Evolutionary conservation across 2,888 invertebrate genomes (phyloP), one percentile per base, ranked within the genome.

Genomic region (Synanthedon andrenaeformis): DNA sequence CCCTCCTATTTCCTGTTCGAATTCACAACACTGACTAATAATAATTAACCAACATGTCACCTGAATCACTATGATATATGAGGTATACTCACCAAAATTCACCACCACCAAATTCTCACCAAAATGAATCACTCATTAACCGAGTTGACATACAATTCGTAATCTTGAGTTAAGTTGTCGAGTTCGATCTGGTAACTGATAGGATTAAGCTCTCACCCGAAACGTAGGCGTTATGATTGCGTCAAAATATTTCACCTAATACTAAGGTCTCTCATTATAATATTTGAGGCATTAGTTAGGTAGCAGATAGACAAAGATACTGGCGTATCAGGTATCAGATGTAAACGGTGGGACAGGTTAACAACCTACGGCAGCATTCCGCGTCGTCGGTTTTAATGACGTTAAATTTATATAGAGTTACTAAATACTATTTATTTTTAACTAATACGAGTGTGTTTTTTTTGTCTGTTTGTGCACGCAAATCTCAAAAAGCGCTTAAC

Each of bases 281-380:
- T 75, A 77, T 72, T 69, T 63, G 63, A 67, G 67, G 71, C 64
- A 75, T 74, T 71, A 71, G 54, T 67, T 70, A 67, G 69, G 80
- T 79, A 76, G 77, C 74, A 68, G 77, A 80, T 82, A 79, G 72
- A 70, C 69, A 72, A 70, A 76, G 79, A 82, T 81, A 82, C 69
- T 66, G 64, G 63, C 67, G 72, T 81, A 82, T 82, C 76, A 66
- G 72, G 69, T 82, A 81, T 82, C 80, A 79, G 81, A 82, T 79
- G 81, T 77, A 79, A 78, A 69, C 66, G 67, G 62, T 62, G 68
- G 76, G 76, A 81, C 80, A 79, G 79, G 83, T 78, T 77, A 82
- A 79, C 77, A 79, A 77, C 79, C 80, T 70, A 74, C 66, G 57
- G 67, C 76, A 68, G 72, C 81, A 83, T 83, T 83, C 82, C 83